Conservation (phyloP, 2,113 vertebrate genomes). For the Oceanodroma tethys region DNA sequence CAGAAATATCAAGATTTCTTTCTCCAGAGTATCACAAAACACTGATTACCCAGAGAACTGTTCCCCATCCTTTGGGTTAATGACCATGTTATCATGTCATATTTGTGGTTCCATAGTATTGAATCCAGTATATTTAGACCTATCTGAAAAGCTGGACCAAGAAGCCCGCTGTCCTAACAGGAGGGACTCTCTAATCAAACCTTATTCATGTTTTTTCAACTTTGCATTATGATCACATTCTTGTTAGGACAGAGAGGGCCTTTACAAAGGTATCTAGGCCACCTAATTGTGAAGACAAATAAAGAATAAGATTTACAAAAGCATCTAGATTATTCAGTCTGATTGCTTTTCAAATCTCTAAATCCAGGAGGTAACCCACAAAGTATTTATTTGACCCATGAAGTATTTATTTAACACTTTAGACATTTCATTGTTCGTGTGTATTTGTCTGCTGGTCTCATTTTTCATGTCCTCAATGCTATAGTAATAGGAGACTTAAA, state of each 20-base stretch:
- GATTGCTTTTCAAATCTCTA: background rate
- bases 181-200: background rate
- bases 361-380: background rate
- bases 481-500: background rate
- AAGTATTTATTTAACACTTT: background rate
- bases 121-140: background rate
- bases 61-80: background rate
- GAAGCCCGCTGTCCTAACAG: background rate
- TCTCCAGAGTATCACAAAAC: background rate
- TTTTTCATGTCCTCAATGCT: background rate
- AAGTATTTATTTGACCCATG: background rate
- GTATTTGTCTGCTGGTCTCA: background rate
- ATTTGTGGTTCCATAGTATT: background rate
- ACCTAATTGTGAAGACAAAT: background rate
- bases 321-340: background rate
- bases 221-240: background rate
- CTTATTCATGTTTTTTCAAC: background rate
- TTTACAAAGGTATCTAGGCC: background rate
- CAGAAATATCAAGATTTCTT: background rate
- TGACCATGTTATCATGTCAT: background rate
- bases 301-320: background rate
- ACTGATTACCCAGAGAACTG: background rate
- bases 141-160: background rate
- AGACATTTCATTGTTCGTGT: background rate
- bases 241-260: background rate